Evolutionary conservation across 2,113 vertebrate genomes (phyloP), one percentile per base, ranked within the genome.

Genomic region (Sardina pilchardus): DNA sequence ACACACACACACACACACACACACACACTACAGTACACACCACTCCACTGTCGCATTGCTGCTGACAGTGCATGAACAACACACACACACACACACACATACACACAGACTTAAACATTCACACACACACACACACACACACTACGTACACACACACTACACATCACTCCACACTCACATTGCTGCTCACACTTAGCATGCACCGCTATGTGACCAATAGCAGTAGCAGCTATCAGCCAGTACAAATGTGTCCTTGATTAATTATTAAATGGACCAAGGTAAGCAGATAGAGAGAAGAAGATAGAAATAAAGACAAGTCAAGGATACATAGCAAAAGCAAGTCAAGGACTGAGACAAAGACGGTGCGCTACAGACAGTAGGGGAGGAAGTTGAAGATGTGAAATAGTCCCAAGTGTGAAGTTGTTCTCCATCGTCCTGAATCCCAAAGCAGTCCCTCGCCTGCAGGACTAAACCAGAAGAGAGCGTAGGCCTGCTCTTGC

Each of bases 1-100:
- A 71, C 63, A 71, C n/a, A 63, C 24, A 63, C 59, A 63, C n/a
- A 63, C 59, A 63, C 59, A 63, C 59, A 63, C 59, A 63, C 59
- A 9, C n/a, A 71, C n/a, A 30, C 63, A n/a, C n/a, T n/a, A n/a
- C n/a, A n/a, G n/a, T n/a, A n/a, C n/a, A n/a, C n/a, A n/a, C n/a
- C n/a, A n/a, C n/a, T n/a, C n/a, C n/a, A n/a, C n/a, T n/a, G n/a
- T n/a, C n/a, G n/a, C n/a, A n/a, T n/a, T n/a, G n/a, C n/a, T n/a
- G n/a, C n/a, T n/a, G n/a, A n/a, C n/a, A n/a, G n/a, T n/a, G n/a
- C n/a, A n/a, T n/a, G n/a, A n/a, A n/a, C n/a, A n/a, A n/a, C n/a
- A 71, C 63, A 30, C 39, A 42, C 39, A 42, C 39, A 42, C 39
- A 42, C 39, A 42, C 39, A 42, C 39, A 42, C 39, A 42, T 1